phyloP scores from a whole-genome alignment of 2,888 invertebrate genomes.

The Heterodera filipjevi region DNA sequence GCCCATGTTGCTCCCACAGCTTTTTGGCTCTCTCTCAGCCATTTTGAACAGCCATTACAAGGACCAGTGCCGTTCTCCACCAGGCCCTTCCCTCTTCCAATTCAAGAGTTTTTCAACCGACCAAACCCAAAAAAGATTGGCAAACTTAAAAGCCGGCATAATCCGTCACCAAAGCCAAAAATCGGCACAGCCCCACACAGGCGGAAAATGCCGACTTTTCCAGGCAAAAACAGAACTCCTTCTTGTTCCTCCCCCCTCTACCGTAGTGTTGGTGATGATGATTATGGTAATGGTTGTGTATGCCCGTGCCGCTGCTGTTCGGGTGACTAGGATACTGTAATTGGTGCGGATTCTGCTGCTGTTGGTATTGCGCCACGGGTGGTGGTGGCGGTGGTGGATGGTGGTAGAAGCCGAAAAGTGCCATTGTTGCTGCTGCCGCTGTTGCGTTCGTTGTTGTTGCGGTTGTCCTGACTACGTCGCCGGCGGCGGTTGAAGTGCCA shows the following conservation, averaged over 20 bases:
- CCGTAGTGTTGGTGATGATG: neutral
- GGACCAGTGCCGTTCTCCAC: too few relatives aligned
- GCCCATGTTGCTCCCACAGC: too few relatives aligned
- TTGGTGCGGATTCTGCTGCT: too few relatives aligned
- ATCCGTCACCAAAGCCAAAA: too few relatives aligned
- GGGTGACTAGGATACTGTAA: neutral
- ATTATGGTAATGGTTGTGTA: neutral
- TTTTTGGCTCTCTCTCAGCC: too few relatives aligned
- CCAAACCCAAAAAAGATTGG: too few relatives aligned
- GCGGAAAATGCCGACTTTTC: neutral
- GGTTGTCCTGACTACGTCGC: neutral
- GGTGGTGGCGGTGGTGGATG: neutral
- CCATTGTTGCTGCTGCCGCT: neutral
- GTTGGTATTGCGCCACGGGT: neutral
- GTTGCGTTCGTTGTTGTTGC: too few relatives aligned
- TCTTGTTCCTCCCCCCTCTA: neutral
- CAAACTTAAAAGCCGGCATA: too few relatives aligned
- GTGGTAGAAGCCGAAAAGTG: slow-evolving; percentile 1
- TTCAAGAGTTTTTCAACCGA: too few relatives aligned
- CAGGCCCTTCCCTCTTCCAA: too few relatives aligned
- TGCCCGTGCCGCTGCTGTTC: neutral
- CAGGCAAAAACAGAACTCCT: neutral
- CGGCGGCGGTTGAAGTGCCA: neutral
- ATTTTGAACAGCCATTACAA: too few relatives aligned
- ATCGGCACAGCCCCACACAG: too few relatives aligned